Conservation (phyloP, 2,797 vertebrate genomes). For the Notoglanidium macrostoma region DNA sequence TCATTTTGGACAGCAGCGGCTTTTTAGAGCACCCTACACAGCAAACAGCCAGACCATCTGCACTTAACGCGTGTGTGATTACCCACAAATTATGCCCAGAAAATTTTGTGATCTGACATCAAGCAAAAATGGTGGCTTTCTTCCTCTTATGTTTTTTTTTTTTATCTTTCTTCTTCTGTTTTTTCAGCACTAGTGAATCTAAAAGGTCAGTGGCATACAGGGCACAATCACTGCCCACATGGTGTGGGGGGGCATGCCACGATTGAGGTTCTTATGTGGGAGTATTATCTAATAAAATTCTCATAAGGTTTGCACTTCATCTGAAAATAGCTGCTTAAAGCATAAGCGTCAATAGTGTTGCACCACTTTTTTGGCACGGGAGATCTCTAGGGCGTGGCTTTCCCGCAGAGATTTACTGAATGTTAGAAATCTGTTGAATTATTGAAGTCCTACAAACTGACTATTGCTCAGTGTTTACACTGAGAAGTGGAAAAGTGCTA, state of each 20-base stretch:
- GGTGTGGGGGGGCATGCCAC: background rate
- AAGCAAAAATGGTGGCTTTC: constrained; percentile 18
- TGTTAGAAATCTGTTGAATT: constrained; percentile 15
- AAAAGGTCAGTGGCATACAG: constrained; percentile 27
- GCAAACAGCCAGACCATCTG: constrained; percentile 45
- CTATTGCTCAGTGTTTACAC: constrained; percentile 24
- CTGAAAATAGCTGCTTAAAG: background rate
- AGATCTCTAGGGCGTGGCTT: background rate
- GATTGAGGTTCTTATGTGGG: background rate
- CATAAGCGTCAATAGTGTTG: background rate
- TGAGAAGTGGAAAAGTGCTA: constrained; percentile 16
- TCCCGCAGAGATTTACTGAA: background rate
- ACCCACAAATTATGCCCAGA: constrained; percentile 47
- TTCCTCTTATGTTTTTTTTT: constrained; percentile 16
- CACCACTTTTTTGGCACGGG: constrained; percentile 13
- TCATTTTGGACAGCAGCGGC: constrained; percentile 46
- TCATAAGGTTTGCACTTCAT: background rate
- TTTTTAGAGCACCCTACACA: constrained; percentile 46
- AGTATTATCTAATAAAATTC: constrained; percentile 6
- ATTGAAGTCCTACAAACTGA: constrained; percentile 12
- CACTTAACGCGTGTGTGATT: constrained; percentile 44
- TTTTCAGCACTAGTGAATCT: background rate
- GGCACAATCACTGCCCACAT: background rate
- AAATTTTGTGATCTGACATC: constrained; percentile 42
- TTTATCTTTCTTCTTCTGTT: no score